phyloP scores from a whole-genome alignment of 37 sponge, comb jelly and placozoan species.

The Mnemiopsis leidyi region DNA sequence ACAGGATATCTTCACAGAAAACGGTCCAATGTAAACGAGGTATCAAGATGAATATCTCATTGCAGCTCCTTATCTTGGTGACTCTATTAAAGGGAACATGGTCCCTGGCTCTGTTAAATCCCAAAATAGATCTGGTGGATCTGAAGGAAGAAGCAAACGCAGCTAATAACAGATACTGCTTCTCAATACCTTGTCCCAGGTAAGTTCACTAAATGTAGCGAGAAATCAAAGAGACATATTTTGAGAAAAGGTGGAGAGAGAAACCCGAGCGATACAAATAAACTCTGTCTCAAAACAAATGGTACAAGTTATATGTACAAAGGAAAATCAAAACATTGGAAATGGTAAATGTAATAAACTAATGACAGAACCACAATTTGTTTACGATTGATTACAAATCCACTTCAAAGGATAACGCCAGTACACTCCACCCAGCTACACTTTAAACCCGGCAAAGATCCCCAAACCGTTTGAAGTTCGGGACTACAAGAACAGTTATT shows the following conservation, averaged over 20 bases:
- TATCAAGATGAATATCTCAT: not conserved
- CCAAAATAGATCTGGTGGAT: slow-evolving; percentile 13
- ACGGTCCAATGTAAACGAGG: too few species aligned
- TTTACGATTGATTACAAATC: too few species aligned
- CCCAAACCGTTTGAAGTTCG: slow-evolving; percentile 1
- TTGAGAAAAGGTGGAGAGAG: too few species aligned
- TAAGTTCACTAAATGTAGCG: not conserved
- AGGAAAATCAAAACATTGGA: too few species aligned
- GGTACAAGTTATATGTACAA: too few species aligned
- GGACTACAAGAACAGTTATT: not conserved
- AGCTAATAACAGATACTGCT: not conserved
- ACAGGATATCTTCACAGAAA: too few species aligned
- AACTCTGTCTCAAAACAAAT: too few species aligned
- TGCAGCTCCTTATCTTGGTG: not conserved
- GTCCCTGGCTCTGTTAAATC: not conserved
- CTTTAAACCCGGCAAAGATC: not conserved
- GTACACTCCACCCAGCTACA: not conserved
- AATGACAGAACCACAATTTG: too few species aligned
- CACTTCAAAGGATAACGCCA: too few species aligned
- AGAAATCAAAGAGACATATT: not conserved
- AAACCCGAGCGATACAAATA: too few species aligned
- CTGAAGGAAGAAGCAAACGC: not conserved
- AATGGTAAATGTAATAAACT: too few species aligned
- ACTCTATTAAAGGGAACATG: not conserved
- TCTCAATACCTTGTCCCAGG: not conserved